phyloP scores from a whole-genome alignment of 2,888 invertebrate species.

The Orthosia gracilis region DNA sequence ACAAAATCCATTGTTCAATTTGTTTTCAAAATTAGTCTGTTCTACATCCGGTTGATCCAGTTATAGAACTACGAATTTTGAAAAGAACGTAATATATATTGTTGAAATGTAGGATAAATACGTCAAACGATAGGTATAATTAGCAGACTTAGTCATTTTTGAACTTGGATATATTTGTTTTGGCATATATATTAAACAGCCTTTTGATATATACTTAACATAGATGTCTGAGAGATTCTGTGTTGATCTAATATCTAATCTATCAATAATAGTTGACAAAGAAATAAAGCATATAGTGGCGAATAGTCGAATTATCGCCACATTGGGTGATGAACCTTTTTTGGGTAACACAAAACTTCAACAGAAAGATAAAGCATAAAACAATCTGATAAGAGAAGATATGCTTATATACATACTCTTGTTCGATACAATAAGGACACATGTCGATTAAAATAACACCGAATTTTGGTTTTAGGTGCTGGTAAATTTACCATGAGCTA shows the following conservation, averaged over 20 bases:
- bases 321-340: conserved; percentile 25
- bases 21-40: not conserved
- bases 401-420: conserved; percentile 12
- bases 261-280: not conserved
- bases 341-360: conserved; percentile 15
- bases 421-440: conserved; percentile 6
- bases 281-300: not conserved
- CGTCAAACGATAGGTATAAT: not conserved
- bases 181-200: not conserved
- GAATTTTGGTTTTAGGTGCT: not conserved
- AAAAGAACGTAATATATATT: not conserved
- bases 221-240: not conserved
- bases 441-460: conserved; percentile 27
- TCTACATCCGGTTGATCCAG: not conserved
- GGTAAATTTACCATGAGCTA: not conserved
- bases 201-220: not conserved
- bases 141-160: not conserved
- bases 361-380: conserved; percentile 43
- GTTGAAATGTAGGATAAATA: too few relatives aligned
- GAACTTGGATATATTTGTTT: not conserved
- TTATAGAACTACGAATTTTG: too few relatives aligned
- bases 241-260: too few relatives aligned
- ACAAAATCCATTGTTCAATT: not conserved
- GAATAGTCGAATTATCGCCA: conserved; percentile 7
- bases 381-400: conserved; percentile 48